phyloP scores from a whole-genome alignment of 1,140 invertebrate genomes.

The Brachionus sp. region DNA sequence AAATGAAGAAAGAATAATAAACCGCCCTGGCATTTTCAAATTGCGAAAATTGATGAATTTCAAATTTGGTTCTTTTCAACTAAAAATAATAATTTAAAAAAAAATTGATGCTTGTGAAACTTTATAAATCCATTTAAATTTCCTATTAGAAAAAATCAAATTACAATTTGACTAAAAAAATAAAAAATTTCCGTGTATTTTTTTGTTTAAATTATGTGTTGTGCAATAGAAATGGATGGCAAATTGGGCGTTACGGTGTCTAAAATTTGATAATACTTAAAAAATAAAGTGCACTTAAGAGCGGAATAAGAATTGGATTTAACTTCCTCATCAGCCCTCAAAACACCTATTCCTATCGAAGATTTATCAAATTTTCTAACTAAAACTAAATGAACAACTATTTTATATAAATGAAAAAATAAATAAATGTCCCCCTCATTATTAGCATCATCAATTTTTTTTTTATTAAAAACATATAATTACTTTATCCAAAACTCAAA shows the following conservation, averaged over 20 bases:
- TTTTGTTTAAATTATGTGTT: neutral
- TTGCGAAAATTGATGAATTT: neutral
- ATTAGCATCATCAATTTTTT: neutral
- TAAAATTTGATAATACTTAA: neutral
- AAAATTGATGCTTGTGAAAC: conserved; percentile 18
- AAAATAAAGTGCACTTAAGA: conserved; percentile 8
- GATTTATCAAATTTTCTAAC: neutral
- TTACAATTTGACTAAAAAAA: neutral
- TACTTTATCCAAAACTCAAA: neutral
- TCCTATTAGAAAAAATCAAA: neutral
- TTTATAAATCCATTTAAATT: conserved; percentile 34
- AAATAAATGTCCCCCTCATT: conserved; percentile 24
- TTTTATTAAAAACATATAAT: neutral
- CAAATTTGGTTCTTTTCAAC: neutral
- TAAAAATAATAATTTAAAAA: neutral
- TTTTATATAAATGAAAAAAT: conserved; percentile 15
- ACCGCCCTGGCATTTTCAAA: conserved; percentile 11
- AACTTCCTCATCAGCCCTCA: neutral
- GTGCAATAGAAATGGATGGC: neutral
- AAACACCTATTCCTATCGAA: neutral
- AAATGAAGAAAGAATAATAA: neutral
- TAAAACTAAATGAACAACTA: neutral
- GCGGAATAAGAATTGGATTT: neutral
- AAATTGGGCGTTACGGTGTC: neutral
- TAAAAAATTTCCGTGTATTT: neutral